Evolutionary conservation across 2,797 vertebrate species (phyloP), one percentile per base, ranked within the genome.

Genomic region (Clarias fuscus): DNA sequence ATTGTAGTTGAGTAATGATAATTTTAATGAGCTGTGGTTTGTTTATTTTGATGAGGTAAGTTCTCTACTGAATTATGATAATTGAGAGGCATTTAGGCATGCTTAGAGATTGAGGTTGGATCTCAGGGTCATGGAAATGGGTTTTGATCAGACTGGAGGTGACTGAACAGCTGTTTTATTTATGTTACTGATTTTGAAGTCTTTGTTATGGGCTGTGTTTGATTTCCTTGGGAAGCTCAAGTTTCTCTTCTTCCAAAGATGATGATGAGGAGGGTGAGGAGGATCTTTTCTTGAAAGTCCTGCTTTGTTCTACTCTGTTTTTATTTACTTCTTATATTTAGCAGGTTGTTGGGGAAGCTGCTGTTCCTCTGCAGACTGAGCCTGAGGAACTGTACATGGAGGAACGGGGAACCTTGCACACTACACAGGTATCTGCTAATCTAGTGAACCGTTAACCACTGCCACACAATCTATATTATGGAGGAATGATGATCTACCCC

Each of bases 351-450:
- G 96, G 95, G 76, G 94, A 97, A 93, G 93, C 94, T 86, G 95
- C 98, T 78, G 90, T 98, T 80, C 96, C 95, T 80, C 90, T 94
- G n/a, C 96, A 96, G 91, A 94, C 95, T 0, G 96, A 96, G 90
- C 97, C 95, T 1, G 97, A 98, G 86, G 97, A 98, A 91, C 96
- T 95, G 56, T 97, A 97, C 75, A 93, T 89, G 40, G 97, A 98
- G 88, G 96, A 98, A 91, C 93, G 96, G 33, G 97, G 97, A 64
- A 96, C 96, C 90, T 94, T 91, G 1, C 96, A 98, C 89, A 93
- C 98, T 56, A 99, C 96, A 91, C 97, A 96, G 97, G 98, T 98
- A 96, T 56, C 72, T 81, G 59, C 7, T 20, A 53, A 43, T 40
- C 14, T 18, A 89, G 33, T 14, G 5, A 48, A 73, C 71, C 11